Percentiles rank a stretch among this genome's conserved stretches.
Evolutionary conservation across 2,113 vertebrate genomes (phyloP).

Genomic region (Plecotus auritus): DNA sequence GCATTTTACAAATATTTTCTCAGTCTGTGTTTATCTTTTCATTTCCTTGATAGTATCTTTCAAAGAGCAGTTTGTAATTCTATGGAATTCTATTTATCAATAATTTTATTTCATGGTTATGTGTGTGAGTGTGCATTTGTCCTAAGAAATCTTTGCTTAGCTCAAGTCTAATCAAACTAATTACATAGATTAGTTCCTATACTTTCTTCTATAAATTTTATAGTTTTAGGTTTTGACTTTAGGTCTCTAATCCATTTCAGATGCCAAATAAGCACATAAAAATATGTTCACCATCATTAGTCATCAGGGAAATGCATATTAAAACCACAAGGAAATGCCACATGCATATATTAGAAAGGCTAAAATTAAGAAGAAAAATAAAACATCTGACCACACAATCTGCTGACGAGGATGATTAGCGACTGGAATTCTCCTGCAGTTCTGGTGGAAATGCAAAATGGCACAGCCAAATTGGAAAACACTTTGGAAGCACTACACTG

Average conservation of each 20-base stretch:
- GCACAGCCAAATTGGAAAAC: neutral
- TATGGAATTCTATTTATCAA: neutral
- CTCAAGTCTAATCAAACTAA: neutral
- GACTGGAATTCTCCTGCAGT: neutral
- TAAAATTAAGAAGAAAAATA: neutral
- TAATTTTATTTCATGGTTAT: neutral
- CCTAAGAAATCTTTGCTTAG: neutral
- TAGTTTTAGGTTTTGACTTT: conserved; percentile 18
- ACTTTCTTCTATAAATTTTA: neutral
- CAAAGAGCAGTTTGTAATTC: neutral
- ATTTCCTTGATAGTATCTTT: neutral
- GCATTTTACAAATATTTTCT: conserved; percentile 18
- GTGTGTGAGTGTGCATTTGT: neutral
- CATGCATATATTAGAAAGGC: neutral
- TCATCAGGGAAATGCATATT: neutral
- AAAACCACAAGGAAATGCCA: neutral
- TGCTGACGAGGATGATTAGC: neutral
- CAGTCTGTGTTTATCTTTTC: neutral
- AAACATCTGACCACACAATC: neutral
- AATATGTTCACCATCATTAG: neutral
- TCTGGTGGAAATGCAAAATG: neutral
- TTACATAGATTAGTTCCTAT: neutral
- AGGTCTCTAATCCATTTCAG: neutral
- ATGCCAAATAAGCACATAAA: neutral
- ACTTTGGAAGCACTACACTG: neutral